Evolutionary conservation across 2,888 invertebrate species (phyloP).

Genomic region (Eupithecia inturbata): DNA sequence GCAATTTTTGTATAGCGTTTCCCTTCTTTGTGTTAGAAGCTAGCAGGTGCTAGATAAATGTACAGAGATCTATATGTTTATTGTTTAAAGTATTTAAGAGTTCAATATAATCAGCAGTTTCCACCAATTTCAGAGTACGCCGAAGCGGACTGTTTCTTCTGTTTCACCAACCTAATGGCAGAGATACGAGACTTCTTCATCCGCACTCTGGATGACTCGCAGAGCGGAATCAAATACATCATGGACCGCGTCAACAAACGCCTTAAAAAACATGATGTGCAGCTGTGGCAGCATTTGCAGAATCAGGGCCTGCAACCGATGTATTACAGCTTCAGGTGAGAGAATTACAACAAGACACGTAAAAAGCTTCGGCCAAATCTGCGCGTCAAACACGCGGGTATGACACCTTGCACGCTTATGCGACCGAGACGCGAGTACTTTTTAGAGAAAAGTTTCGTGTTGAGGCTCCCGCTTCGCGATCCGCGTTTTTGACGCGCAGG

Average conservation of each 20-base stretch:
- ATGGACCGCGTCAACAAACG: conserved; percentile 92
- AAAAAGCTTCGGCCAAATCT: too few species aligned
- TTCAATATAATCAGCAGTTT: background rate
- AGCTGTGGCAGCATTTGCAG: conserved; percentile 90
- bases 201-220: conserved; percentile 96
- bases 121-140: conserved; percentile 86
- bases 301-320: conserved; percentile 96
- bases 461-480: too few species aligned
- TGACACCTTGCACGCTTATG: too few species aligned
- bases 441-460: too few species aligned
- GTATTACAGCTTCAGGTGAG: conserved; percentile 96
- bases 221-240: conserved; percentile 95
- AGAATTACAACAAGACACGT: background rate
- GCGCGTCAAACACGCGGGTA: too few species aligned
- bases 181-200: conserved; percentile 99
- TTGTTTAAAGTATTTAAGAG: background rate
- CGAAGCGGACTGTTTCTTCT: conserved; percentile 98
- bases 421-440: too few species aligned
- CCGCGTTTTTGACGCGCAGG: too few species aligned
- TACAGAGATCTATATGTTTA: background rate
- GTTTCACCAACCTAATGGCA: conserved; percentile 98
- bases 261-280: conserved; percentile 90
- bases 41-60: background rate
- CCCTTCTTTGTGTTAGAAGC: too few species aligned
- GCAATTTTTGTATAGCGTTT: too few species aligned